A percentile compares a stretch with the other conserved stretches of the same genome.
Conservation (phyloP, 2,797 vertebrate genomes). For the Lateolabrax maculatus region DNA sequence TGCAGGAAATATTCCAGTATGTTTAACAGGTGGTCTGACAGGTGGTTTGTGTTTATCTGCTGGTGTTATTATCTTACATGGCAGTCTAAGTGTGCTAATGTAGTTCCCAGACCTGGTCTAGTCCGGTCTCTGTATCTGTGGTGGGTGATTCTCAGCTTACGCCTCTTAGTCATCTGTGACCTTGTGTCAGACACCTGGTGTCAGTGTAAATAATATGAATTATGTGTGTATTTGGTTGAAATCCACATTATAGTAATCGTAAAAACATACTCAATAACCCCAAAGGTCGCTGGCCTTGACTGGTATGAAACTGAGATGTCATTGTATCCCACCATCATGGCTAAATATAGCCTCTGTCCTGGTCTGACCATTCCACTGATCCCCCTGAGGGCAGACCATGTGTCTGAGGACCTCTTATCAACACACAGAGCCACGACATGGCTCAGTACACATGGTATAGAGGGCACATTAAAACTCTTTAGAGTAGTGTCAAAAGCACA, state of each 20-base stretch:
- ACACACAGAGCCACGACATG: constrained; percentile 24
- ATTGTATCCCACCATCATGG: constrained; percentile 34
- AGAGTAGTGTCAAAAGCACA: constrained; percentile 4
- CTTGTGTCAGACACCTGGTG: too few relatives aligned
- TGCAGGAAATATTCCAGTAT: not conserved
- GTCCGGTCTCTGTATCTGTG: not conserved
- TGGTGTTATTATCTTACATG: constrained; percentile 7
- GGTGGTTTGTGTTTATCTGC: constrained; percentile 17
- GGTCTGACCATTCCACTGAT: constrained; percentile 57
- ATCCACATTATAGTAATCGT: not conserved
- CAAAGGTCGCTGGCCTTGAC: not conserved
- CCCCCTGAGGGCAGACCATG: constrained; percentile 46
- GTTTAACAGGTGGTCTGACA: constrained; percentile 34
- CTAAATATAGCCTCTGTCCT: constrained; percentile 71
- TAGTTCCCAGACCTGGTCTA: not conserved
- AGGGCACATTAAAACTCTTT: constrained; percentile 27
- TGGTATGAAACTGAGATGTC: constrained; percentile 37
- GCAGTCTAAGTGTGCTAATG: not conserved
- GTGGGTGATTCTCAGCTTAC: not conserved
- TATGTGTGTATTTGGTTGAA: not conserved
- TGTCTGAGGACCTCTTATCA: constrained; percentile 59
- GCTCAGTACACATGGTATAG: constrained; percentile 14
- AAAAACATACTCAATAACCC: not conserved
- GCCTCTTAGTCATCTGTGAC: not conserved
- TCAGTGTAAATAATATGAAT: not conserved